Evolutionary conservation across 2,797 vertebrate species (phyloP).

Genomic region (Chelon auratus): DNA sequence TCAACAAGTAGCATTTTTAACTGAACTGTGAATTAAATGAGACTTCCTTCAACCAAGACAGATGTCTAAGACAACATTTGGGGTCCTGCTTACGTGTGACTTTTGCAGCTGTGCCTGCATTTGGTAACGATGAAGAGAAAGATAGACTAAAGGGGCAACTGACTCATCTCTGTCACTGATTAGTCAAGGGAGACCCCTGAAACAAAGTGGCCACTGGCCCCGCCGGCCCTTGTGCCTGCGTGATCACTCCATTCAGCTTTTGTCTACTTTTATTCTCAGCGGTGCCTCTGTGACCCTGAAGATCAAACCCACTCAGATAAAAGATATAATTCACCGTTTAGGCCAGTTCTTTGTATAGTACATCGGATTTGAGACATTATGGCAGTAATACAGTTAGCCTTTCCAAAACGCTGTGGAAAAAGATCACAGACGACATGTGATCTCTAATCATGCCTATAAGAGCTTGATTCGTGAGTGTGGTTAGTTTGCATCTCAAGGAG

Average conservation of each 20-base stretch:
- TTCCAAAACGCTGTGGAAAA: slow-evolving; percentile 5
- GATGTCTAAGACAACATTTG: slow-evolving; percentile 7
- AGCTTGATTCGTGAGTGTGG: slow-evolving; percentile 24
- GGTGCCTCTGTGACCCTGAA: slow-evolving; percentile 38
- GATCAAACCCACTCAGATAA: slow-evolving; percentile 15
- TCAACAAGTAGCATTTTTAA: neutral
- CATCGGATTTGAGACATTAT: slow-evolving; percentile 21
- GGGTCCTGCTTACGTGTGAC: slow-evolving; percentile 21
- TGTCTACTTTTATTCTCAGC: slow-evolving; percentile 47
- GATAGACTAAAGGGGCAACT: slow-evolving; percentile 54
- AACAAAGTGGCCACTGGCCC: slow-evolving; percentile 64
- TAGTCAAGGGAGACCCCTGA: slow-evolving; percentile 63
- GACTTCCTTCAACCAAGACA: slow-evolving; percentile 4
- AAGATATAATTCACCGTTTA: neutral
- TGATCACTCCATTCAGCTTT: slow-evolving; percentile 57
- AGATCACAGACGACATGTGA: slow-evolving; percentile 44
- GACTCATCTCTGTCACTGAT: slow-evolving; percentile 72
- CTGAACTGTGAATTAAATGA: slow-evolving; percentile 4
- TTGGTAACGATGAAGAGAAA: slow-evolving; percentile 43
- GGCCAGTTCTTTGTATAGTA: neutral
- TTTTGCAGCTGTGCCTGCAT: slow-evolving; percentile 37
- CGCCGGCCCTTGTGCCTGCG: slow-evolving; percentile 23
- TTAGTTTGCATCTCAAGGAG: slow-evolving; percentile 2
- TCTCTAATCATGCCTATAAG: slow-evolving; percentile 26
- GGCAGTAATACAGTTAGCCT: slow-evolving; percentile 20